Evolutionary conservation across 2,797 vertebrate species (phyloP), one percentile per base, ranked within the genome.

Genomic region (Tolypeutes matacus): DNA sequence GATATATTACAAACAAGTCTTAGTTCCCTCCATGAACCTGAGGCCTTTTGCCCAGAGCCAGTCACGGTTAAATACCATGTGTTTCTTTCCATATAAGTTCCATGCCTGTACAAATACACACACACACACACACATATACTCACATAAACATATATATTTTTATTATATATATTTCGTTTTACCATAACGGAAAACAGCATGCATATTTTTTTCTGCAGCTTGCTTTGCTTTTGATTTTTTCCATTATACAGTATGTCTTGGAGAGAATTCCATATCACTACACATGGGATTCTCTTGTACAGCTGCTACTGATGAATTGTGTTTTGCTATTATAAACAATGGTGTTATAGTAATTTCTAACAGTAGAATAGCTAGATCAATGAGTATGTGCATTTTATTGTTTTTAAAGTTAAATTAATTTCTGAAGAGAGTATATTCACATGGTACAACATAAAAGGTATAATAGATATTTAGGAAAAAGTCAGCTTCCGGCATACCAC

Each of bases 201-300:
- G 70, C 83, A 34, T 53, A 53, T 95, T 56, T 56, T 56, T 56
- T 96, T 72, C 64, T 89, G 17, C 29, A 75, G 75, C 23, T 87
- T 77, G 56, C 31, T 85, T 90, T 92, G 49, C 27, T 72, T 93
- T 75, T 67, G 34, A 62, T 36, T 56, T n/a, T 77, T 72, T 13
- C 27, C 29, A 72, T 39, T 56, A 46, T 27, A 80, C 17, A 65
- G 6, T 83, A 53, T 76, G 20, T 81, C 27, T 89, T 84, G 18
- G 60, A 56, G 23, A 78, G 60, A 67, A 92, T 81, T 76, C 42
- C 70, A 60, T 23, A 18, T 4, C 5, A 82, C 29, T 51, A 34
- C 46, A 70, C 53, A n/a, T 23, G 65, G 51, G 27, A 76, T 56
- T 87, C 39, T 72, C 31, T 51, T 49, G 49, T 25, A 23, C 23